Evolutionary conservation across 1,140 invertebrate genomes (phyloP).

Genomic region (Drosophila ambigua): DNA sequence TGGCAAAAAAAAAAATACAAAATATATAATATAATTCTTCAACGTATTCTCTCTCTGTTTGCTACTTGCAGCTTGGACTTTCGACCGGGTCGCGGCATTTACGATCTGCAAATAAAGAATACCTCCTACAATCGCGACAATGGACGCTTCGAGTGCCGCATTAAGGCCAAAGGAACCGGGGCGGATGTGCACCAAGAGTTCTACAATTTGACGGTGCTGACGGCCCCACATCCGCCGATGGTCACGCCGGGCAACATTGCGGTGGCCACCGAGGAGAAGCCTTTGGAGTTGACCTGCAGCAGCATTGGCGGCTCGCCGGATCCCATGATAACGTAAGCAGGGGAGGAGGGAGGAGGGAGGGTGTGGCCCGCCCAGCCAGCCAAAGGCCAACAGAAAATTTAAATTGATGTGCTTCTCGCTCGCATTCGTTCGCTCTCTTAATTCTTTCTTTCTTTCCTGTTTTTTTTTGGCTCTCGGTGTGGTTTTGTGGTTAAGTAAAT

Average conservation of each 20-base stretch:
- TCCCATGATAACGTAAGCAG: conserved; percentile 89
- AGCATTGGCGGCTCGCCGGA: conserved; percentile 94
- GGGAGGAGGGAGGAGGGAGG: too few species aligned
- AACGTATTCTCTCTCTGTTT: conserved; percentile 13
- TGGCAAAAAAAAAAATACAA: too few species aligned
- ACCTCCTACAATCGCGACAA: conserved; percentile 95
- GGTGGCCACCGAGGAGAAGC: conserved; percentile 91
- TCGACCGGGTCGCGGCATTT: conserved; percentile 91
- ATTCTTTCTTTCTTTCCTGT: neutral
- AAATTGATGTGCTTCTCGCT: conserved; percentile 26
- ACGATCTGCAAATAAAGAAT: conserved; percentile 94
- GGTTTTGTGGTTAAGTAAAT: conserved; percentile 65
- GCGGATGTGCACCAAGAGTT: conserved; percentile 92
- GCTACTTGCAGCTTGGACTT: conserved; percentile 88
- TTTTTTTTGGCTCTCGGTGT: neutral
- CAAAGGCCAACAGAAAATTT: conserved; percentile 21
- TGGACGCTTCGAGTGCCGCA: conserved; percentile 94
- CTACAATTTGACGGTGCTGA: conserved; percentile 93
- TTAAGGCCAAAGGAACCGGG: conserved; percentile 94
- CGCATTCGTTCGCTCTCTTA: neutral
- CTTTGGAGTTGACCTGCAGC: conserved; percentile 91
- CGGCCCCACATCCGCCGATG: conserved; percentile 91
- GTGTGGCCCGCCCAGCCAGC: conserved; percentile 24
- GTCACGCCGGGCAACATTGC: conserved; percentile 89
- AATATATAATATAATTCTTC: too few species aligned